Percentiles rank a stretch among this genome's conserved stretches.
Conservation (phyloP, 1,140 invertebrate genomes). For the Drosophila littoralis region DNA sequence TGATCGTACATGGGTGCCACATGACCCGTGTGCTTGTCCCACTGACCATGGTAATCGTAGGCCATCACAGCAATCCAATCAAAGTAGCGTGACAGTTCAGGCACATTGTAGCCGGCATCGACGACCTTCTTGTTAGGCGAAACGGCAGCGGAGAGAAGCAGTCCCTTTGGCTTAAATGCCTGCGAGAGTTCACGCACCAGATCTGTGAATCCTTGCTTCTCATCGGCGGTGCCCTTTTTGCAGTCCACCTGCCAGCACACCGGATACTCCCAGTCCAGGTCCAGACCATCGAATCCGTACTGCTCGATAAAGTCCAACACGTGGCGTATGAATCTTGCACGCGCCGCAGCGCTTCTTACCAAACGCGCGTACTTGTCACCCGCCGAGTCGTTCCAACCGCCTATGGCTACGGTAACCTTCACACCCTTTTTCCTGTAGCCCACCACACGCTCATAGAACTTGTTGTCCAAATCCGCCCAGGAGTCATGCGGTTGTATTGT, state of each 20-base stretch:
- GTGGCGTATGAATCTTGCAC: conserved; percentile 90
- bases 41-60: conserved; percentile 94
- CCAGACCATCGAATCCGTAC: conserved; percentile 93
- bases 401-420: conserved; percentile 93
- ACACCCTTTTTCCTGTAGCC: conserved; percentile 90
- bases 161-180: conserved; percentile 88
- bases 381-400: conserved; percentile 94
- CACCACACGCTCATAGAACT: conserved; percentile 93
- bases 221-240: conserved; percentile 89
- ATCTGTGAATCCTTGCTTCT: conserved; percentile 90
- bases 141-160: conserved; percentile 92
- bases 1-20: conserved; percentile 91
- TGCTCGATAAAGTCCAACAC: conserved; percentile 91
- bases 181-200: conserved; percentile 89
- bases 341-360: conserved; percentile 89
- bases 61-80: conserved; percentile 95
- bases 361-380: conserved; percentile 94
- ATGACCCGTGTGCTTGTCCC: conserved; percentile 93
- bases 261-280: conserved; percentile 96
- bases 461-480: conserved; percentile 95
- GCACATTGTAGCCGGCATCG: conserved; percentile 91
- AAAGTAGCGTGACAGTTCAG: conserved; percentile 88
- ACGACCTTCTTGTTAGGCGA: conserved; percentile 93
- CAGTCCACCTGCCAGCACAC: conserved; percentile 96
- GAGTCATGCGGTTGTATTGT: conserved; percentile 94